A percentile compares a stretch with the other conserved stretches of the same genome.
Conservation (phyloP, 2,888 invertebrate species). For the Cantharis rufa region DNA sequence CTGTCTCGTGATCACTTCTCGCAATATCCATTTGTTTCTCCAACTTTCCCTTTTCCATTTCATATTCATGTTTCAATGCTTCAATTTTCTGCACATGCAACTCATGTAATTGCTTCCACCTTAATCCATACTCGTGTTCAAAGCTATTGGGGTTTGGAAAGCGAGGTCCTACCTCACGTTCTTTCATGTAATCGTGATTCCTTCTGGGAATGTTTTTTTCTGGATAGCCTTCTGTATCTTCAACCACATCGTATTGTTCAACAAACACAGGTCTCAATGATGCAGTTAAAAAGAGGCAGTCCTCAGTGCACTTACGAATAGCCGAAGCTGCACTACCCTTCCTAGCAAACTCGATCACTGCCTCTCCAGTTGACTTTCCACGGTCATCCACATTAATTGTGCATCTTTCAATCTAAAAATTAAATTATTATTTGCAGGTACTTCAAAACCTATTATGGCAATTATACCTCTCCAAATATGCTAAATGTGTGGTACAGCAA, state of each 20-base stretch:
- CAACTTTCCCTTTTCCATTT: constrained; percentile 88
- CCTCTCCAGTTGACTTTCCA: constrained; percentile 95
- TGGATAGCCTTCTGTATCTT: constrained; percentile 90
- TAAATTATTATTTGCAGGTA: background rate
- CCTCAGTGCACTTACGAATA: constrained; percentile 86
- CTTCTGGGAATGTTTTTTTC: constrained; percentile 73
- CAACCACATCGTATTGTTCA: constrained; percentile 86
- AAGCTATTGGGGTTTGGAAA: constrained; percentile 88
- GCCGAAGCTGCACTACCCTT: constrained; percentile 91
- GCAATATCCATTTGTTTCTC: constrained; percentile 98
- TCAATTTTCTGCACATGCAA: constrained; percentile 89
- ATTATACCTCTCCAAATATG: constrained; percentile 78
- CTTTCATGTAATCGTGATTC: constrained; percentile 75
- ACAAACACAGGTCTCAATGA: constrained; percentile 92
- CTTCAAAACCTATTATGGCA: background rate
- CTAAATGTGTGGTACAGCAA: constrained; percentile 85
- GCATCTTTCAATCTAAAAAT: constrained; percentile 70
- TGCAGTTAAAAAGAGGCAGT: constrained; percentile 89
- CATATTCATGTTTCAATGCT: constrained; percentile 85
- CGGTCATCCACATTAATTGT: constrained; percentile 95
- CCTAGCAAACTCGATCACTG: constrained; percentile 91
- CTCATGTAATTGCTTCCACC: constrained; percentile 96
- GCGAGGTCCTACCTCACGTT: constrained; percentile 83
- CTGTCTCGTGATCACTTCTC: constrained; percentile 95
- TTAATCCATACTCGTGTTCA: constrained; percentile 94